Evolutionary conservation across 1,140 invertebrate species (phyloP).

Genomic region (Hetaerina americana): DNA sequence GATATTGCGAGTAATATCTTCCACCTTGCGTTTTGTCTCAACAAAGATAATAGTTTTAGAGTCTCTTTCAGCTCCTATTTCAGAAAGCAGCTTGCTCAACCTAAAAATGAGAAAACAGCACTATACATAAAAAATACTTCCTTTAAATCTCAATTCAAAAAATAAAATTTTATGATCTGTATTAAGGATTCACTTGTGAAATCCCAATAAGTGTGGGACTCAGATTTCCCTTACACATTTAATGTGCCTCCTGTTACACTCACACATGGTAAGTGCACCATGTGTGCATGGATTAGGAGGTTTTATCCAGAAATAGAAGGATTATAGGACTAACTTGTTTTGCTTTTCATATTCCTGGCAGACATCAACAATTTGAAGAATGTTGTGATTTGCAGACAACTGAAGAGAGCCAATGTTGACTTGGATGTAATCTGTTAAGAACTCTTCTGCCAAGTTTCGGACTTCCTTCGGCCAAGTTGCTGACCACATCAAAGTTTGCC

Average conservation of each 20-base stretch:
- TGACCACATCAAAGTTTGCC: slow-evolving; percentile 96
- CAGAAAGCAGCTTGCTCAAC: slow-evolving; percentile 70
- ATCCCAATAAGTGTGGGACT: too few relatives aligned
- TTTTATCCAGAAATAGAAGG: not conserved
- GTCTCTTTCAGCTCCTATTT: slow-evolving; percentile 70
- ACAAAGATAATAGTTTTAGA: slow-evolving; percentile 94
- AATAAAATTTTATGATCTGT: too few relatives aligned
- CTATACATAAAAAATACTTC: too few relatives aligned
- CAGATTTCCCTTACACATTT: not conserved
- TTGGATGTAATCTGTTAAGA: slow-evolving; percentile 80
- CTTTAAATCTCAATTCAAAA: too few relatives aligned
- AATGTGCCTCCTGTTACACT: too few relatives aligned
- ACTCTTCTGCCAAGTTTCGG: slow-evolving; percentile 82
- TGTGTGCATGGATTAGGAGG: too few relatives aligned
- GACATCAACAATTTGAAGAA: slow-evolving; percentile 88
- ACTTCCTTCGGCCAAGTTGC: slow-evolving; percentile 99
- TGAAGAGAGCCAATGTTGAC: slow-evolving; percentile 89
- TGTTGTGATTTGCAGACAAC: slow-evolving; percentile 93
- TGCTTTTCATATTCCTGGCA: slow-evolving; percentile 83
- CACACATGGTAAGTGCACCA: too few relatives aligned
- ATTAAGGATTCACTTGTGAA: too few relatives aligned
- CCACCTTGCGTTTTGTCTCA: slow-evolving; percentile 94
- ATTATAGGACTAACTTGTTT: slow-evolving; percentile 44
- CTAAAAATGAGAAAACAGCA: slow-evolving; percentile 36
- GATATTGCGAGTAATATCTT: slow-evolving; percentile 81